Evolutionary conservation across 2,888 invertebrate genomes (phyloP), one percentile per base, ranked within the genome.

Genomic region (Drosophila subsilvestris): DNA sequence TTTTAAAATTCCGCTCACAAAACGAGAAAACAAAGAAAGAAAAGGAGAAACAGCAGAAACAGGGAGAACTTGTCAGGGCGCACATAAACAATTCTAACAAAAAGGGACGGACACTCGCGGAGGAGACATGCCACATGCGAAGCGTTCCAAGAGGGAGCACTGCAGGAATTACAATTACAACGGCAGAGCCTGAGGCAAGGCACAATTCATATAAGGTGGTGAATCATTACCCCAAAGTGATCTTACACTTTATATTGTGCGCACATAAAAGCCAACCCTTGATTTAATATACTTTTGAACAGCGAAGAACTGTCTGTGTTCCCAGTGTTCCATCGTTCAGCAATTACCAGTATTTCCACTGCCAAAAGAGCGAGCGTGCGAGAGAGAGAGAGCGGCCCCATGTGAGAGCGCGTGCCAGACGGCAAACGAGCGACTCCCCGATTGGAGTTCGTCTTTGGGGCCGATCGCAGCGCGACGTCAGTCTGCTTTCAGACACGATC

Each of bases 1-100:
- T 56, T 79, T 83, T 83, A 75, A 80, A 77, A 83, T 83, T 80
- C 83, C 77, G 74, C 66, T 79, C 83, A 78, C 80, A 75, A 49
- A 66, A 59, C 77, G 77, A 62, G 74, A 63, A 69, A 57, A 73
- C 76, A 71, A 65, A 80, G 75, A 75, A 76, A 48, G 0, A 57
- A 43, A 75, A 65, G 75, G 58, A 56, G 62, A 77, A 70, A 79
- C 76, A 75, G 76, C 73, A n/a, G 20, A 44, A 56, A 55, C 62
- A 75, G 37, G 37, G 37, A 81, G 74, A 79, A 76, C 75, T 85
- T 78, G 83, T 74, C 76, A 70, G 76, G 72, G 71, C 70, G 56
- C 69, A 76, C 65, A 61, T 47, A 29, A 78, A 73, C 76, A 75
- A 74, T 79, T 86, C 79, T 82, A 79, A 78, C 77, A 71, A 74